Base-by-base conservation (phyloP, 2,797 vertebrate species). In the Danio jaintianensis region DNA sequence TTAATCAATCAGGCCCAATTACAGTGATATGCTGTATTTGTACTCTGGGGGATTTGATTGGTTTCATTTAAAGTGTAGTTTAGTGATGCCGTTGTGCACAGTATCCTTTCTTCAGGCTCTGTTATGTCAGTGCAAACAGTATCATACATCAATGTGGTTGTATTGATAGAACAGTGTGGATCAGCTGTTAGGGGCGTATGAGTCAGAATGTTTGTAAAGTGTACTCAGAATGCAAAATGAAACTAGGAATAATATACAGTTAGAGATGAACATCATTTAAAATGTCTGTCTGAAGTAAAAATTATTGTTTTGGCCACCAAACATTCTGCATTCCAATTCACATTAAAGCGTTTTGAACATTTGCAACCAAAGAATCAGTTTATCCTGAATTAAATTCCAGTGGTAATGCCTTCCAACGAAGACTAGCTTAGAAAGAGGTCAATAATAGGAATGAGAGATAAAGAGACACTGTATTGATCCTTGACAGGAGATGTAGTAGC, bases 311-410 rank as follows among this genome's bases (percentile, higher is more conserved):
- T 86, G 85, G 87, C 89, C 88, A 90, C 89, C 91, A 90, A 91
- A 90, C 88, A 91, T 93, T 90, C 89, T 88, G 91, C 87, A 87
- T 90, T 93, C 91, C 94, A 90, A 93, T 93, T 93, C 85, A 92
- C 92, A 90, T 90, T 90, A 89, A 91, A 91, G 90, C 89, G 89
- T 88, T 89, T 83, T 88, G 86, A 87, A 89, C 88, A 90, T 92
- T 93, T 91, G 90, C 89, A 92, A 89, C 89, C 91, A 91, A 87
- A 88, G 89, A 93, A 92, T 94, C 84, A 91, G 92, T 93, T 92
- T 90, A 87, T 68, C 72, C 81, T 82, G 83, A 89, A 89, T 89
- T 91, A 40, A 47, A 45, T 42, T 29, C 8, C 10, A 67, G 22
- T 42, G 20, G 22, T 36, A 10, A 18, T 58, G 43, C 45, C 55